Evolutionary conservation across 2,797 vertebrate genomes (phyloP).

Genomic region (Bovichtus variegatus): DNA sequence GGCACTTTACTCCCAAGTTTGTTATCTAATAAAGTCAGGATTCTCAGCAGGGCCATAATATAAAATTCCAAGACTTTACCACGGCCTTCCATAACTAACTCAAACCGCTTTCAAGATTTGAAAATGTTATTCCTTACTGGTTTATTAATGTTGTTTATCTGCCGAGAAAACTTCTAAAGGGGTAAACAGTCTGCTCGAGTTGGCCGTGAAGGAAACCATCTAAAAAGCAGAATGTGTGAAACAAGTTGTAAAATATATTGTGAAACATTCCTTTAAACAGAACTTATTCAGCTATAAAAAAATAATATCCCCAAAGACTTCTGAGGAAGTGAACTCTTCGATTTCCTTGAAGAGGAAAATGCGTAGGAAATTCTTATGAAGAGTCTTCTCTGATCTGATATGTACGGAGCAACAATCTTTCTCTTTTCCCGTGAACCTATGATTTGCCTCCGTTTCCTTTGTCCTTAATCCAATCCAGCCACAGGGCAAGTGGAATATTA

Average conservation of each 20-base stretch:
- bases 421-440: slow-evolving; percentile 13
- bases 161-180: slow-evolving; percentile 34
- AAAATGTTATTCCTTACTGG: slow-evolving; percentile 47
- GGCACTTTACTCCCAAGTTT: slow-evolving; percentile 10
- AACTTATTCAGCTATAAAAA: slow-evolving; percentile 17
- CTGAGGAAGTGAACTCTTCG: background rate
- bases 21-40: slow-evolving; percentile 25
- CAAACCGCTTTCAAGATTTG: slow-evolving; percentile 41
- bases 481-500: slow-evolving; percentile 20
- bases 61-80: slow-evolving; percentile 27
- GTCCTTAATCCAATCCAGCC: slow-evolving; percentile 37
- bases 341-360: slow-evolving; percentile 18
- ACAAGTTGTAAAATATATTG: slow-evolving; percentile 25
- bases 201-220: slow-evolving; percentile 3
- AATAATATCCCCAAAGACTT: slow-evolving; percentile 15
- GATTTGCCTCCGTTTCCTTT: slow-evolving; percentile 18
- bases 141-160: slow-evolving; percentile 77
- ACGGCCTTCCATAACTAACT: slow-evolving; percentile 35
- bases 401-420: slow-evolving; percentile 10
- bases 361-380: background rate
- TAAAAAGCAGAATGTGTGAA: slow-evolving; percentile 9
- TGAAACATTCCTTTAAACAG: slow-evolving; percentile 36
- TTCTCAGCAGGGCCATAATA: slow-evolving; percentile 8
- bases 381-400: slow-evolving; percentile 7
- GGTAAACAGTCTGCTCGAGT: slow-evolving; percentile 40